Evolutionary conservation across 1,140 invertebrate species (phyloP).

Genomic region (Drosophila yakuba): DNA sequence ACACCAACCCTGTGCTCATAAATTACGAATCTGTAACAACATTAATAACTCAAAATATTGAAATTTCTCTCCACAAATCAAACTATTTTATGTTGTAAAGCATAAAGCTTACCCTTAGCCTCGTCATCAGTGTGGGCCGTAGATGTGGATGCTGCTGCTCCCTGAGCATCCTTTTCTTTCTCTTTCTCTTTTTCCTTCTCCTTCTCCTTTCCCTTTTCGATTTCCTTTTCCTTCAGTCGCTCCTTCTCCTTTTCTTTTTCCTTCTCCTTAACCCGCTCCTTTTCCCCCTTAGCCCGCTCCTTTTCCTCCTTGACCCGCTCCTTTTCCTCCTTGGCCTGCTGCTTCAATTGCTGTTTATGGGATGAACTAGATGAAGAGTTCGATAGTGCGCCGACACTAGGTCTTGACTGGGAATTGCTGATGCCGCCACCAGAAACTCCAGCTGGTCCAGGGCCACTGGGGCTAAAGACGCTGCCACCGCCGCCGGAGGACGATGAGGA

Average conservation of each 20-base stretch:
- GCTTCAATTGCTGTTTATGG: slow-evolving; percentile 61
- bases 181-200: slow-evolving; percentile 23
- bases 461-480: slow-evolving; percentile 74
- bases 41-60: too few relatives aligned
- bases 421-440: slow-evolving; percentile 36
- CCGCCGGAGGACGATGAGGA: slow-evolving; percentile 76
- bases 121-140: slow-evolving; percentile 81
- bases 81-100: neutral
- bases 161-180: slow-evolving; percentile 37
- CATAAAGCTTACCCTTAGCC: slow-evolving; percentile 64
- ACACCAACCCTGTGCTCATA: too few relatives aligned
- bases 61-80: too few relatives aligned
- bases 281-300: slow-evolving; percentile 59
- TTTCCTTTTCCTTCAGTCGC: slow-evolving; percentile 15
- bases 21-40: too few relatives aligned
- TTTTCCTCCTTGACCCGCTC: slow-evolving; percentile 60
- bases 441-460: slow-evolving; percentile 46
- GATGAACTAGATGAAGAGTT: slow-evolving; percentile 77
- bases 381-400: slow-evolving; percentile 77
- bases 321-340: slow-evolving; percentile 38
- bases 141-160: slow-evolving; percentile 38
- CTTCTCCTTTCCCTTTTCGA: slow-evolving; percentile 20
- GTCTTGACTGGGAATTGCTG: slow-evolving; percentile 70
- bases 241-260: slow-evolving; percentile 42
- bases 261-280: slow-evolving; percentile 36